Conservation (phyloP, 1,140 invertebrate genomes). For the Caenorhabditis remanei region DNA sequence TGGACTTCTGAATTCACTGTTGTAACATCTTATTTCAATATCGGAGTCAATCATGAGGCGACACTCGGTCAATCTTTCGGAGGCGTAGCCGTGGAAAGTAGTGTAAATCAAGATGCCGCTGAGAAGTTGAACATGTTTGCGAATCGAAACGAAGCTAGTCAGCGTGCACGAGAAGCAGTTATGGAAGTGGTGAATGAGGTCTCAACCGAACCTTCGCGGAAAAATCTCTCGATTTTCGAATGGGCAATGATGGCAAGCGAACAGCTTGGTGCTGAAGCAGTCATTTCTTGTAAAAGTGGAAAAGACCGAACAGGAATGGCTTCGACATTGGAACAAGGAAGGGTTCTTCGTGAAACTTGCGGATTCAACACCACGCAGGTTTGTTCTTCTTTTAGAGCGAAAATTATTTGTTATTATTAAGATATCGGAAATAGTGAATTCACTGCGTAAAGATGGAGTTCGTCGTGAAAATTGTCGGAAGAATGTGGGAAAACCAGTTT, state of each 20-base stretch:
- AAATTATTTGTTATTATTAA: slow-evolving; percentile 58
- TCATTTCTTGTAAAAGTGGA: slow-evolving; percentile 73
- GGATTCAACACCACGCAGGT: slow-evolving; percentile 74
- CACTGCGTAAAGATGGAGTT: slow-evolving; percentile 73
- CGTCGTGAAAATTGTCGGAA: slow-evolving; percentile 76
- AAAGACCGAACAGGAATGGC: slow-evolving; percentile 77
- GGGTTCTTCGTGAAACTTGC: slow-evolving; percentile 71
- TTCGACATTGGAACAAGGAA: slow-evolving; percentile 75
- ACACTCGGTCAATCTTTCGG: slow-evolving; percentile 62
- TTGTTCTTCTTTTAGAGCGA: not conserved
- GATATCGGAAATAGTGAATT: slow-evolving; percentile 71
- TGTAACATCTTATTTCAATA: slow-evolving; percentile 65
- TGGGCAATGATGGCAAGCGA: slow-evolving; percentile 71
- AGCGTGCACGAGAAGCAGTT: slow-evolving; percentile 50
- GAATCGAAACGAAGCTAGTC: not conserved
- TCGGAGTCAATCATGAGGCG: slow-evolving; percentile 61
- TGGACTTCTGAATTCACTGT: slow-evolving; percentile 68
- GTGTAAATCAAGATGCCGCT: slow-evolving; percentile 56
- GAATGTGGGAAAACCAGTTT: slow-evolving; percentile 76
- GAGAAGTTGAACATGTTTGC: slow-evolving; percentile 42
- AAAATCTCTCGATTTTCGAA: slow-evolving; percentile 72
- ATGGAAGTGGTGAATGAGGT: slow-evolving; percentile 68
- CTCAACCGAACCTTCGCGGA: slow-evolving; percentile 71
- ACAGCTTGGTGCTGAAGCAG: slow-evolving; percentile 66
- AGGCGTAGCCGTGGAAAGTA: slow-evolving; percentile 49